phyloP scores from a whole-genome alignment of 2,113 vertebrate genomes.

The Atractosteus spatula region DNA sequence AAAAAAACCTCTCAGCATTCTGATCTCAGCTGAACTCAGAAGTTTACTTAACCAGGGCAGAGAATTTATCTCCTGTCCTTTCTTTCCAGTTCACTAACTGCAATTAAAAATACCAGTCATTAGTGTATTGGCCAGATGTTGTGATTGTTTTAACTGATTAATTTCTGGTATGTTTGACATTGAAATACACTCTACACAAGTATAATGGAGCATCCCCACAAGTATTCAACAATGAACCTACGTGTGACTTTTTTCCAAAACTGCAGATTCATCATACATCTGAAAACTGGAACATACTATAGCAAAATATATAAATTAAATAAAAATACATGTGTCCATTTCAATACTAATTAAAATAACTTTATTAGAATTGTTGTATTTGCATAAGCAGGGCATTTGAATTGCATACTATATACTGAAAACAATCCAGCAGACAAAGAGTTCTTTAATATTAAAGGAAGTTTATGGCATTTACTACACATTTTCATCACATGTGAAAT shows the following conservation, averaged over 20 bases:
- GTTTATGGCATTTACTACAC: no score
- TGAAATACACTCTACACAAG: slow-evolving; percentile 35
- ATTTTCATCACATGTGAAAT: no score
- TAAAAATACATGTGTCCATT: no score
- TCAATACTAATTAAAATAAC: no score
- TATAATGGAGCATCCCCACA: background rate
- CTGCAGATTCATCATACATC: no score
- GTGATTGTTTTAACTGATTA: slow-evolving; percentile 57
- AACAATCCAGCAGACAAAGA: no score
- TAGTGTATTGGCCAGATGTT: slow-evolving; percentile 62
- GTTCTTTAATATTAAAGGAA: no score
- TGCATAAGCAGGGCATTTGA: no score
- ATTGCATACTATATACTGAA: no score
- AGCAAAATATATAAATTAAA: no score
- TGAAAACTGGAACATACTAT: no score
- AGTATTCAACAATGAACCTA: background rate
- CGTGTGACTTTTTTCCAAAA: background rate
- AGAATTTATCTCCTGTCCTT: slow-evolving; percentile 44
- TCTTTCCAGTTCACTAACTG: slow-evolving; percentile 56
- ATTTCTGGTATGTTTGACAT: slow-evolving; percentile 50
- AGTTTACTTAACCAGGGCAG: slow-evolving; percentile 42
- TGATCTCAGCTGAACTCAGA: slow-evolving; percentile 23
- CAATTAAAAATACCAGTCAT: slow-evolving; percentile 58
- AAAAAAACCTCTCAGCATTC: slow-evolving; percentile 31
- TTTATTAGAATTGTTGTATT: no score